phyloP scores from a whole-genome alignment of 2,113 vertebrate species.

The Tiliqua scincoides region DNA sequence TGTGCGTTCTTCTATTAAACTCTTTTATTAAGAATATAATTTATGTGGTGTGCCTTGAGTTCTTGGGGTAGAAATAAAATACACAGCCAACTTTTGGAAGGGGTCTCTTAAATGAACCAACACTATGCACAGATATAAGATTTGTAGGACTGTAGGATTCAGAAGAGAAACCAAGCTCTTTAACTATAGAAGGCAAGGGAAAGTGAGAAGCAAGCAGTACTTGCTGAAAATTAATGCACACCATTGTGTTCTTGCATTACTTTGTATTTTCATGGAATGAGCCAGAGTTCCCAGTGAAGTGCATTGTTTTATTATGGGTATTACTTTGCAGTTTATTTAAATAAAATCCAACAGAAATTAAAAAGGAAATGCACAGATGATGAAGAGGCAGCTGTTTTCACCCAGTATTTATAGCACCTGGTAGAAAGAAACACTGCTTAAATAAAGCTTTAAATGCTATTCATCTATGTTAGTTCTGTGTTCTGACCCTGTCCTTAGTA shows the following conservation, averaged over 20 bases:
- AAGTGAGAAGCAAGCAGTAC: background rate
- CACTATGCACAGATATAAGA: background rate
- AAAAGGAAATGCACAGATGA: background rate
- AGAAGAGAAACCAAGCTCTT: background rate
- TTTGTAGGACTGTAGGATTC: background rate
- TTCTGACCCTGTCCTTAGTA: background rate
- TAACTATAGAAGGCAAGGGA: background rate
- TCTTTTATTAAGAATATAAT: background rate
- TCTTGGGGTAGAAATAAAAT: background rate
- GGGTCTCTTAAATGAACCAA: background rate
- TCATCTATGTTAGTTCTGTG: background rate
- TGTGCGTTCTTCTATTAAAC: no score
- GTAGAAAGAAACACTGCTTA: background rate
- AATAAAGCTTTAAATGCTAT: background rate
- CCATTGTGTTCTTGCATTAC: no score
- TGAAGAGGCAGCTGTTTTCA: background rate
- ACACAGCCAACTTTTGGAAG: background rate
- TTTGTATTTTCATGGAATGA: background rate
- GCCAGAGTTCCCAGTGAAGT: background rate
- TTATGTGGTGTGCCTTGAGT: background rate
- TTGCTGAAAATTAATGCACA: background rate
- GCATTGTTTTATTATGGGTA: background rate
- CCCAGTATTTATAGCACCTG: constrained; percentile 4
- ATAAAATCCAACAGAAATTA: constrained; percentile 19
- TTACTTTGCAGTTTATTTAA: constrained; percentile 24